These are phyloP conservation scores for Nothocercus nigrocapillus DNA, from an alignment of 2,113 vertebrate species.

Conservation along the genomic window DNA sequence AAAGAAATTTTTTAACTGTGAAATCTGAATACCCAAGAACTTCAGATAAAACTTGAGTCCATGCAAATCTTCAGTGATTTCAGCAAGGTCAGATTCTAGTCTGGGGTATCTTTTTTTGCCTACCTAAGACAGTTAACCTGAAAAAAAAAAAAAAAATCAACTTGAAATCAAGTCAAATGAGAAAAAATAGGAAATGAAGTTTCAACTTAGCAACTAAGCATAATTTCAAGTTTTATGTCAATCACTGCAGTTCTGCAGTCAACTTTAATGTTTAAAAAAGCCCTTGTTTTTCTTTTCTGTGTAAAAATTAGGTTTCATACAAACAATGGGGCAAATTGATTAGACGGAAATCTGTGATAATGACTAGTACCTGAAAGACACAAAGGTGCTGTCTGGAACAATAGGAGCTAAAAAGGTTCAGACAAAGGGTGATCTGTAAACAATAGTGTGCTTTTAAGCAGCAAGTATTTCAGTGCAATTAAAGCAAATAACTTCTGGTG, in stretches of 20 bases:
- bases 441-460: not conserved
- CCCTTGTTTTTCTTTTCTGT: not conserved
- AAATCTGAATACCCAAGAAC: not conserved
- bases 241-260: not conserved
- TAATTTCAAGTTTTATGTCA: not conserved
- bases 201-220: not conserved
- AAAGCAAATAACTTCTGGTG: not conserved
- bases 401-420: not conserved
- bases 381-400: not conserved
- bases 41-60: not conserved
- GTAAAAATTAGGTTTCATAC: not conserved
- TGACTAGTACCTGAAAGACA: not conserved
- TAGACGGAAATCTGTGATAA: not conserved
- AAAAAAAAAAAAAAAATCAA: not conserved
- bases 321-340: not conserved
- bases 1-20: not conserved
- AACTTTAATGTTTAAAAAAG: not conserved
- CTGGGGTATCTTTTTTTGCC: not conserved
- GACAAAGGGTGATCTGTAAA: not conserved
- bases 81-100: not conserved
- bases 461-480: not conserved
- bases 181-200: not conserved
- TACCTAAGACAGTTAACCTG: not conserved
- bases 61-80: not conserved
- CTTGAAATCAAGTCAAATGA: not conserved